Base-by-base conservation (phyloP, 1,140 invertebrate genomes). In the Acromyrmex heyeri region DNA sequence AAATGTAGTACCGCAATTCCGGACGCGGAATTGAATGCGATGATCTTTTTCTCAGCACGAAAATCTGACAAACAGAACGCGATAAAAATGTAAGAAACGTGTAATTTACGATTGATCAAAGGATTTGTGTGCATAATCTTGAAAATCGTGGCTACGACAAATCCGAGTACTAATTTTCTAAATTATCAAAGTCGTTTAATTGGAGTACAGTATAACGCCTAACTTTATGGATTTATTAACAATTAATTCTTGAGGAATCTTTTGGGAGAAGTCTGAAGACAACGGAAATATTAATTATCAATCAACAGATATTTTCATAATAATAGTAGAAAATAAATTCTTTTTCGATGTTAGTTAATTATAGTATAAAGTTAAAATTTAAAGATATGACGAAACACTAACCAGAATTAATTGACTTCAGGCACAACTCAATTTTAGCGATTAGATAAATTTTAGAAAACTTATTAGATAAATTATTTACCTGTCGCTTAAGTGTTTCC, bases 1-100 rank as follows among this genome's bases (percentile, higher is more conserved):
- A 99, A 92, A 99, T 98, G 95, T 99, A 99, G 95, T 99, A 99
- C 69, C 98, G 96, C 12, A 98, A 96, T 7, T 97, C 98, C 7
- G 97, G 97, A 91, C 97, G 96, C 18, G 97, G 97, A 92, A 99
- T 97, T 85, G 96, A 96, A 93, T 99, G 99, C 30, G 98, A 99
- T 0, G 99, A 97, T 78, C 98, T 96, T 95, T 99, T 99, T 27
- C 99, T 96, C 85, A 99, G 95, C 78, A 99, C 96, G 94, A 99
- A 99, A 67, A 99, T 97, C 97, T 98, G 95, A 18, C 94, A 95
- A 90, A 94, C 73, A 50, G 70, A 88, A 67, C 14, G 77, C 18
- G 27, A 65, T 88, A 53, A 38, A 61, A 21, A 61, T 7, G 53
- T 83, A 73, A 81, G 10, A n/a, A 44, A 34, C 8, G 12, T 76